Conservation (phyloP, 2,888 invertebrate genomes). For the Trissonchulus latispiculum region DNA sequence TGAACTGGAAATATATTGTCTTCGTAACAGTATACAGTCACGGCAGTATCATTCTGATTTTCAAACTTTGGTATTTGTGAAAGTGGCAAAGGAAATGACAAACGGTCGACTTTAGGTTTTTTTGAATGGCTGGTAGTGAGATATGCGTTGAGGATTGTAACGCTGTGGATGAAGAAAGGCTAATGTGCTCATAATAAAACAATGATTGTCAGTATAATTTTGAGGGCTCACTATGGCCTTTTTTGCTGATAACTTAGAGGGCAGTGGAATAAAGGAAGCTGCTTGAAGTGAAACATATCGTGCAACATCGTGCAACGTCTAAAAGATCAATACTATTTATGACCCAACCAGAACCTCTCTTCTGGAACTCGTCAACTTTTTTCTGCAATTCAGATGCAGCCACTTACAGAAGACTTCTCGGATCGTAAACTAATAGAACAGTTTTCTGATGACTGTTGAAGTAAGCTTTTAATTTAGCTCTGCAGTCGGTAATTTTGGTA, state of each 20-base stretch:
- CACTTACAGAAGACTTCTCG: too few species aligned
- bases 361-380: background rate
- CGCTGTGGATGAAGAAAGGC: background rate
- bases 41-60: background rate
- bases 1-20: background rate
- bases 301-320: background rate
- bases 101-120: background rate
- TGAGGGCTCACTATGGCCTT: background rate
- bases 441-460: too few species aligned
- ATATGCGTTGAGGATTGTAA: background rate
- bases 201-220: background rate
- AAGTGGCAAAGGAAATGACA: background rate
- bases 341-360: constrained; percentile 2
- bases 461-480: too few species aligned
- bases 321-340: background rate
- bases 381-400: too few species aligned
- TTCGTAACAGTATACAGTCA: background rate
- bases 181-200: background rate
- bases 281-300: background rate
- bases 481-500: too few species aligned
- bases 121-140: background rate
- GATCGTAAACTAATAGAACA: too few species aligned
- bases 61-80: background rate
- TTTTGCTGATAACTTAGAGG: background rate
- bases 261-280: background rate